Evolutionary conservation across 1,140 invertebrate genomes (phyloP).

Genomic region (Temnothorax nylanderi): DNA sequence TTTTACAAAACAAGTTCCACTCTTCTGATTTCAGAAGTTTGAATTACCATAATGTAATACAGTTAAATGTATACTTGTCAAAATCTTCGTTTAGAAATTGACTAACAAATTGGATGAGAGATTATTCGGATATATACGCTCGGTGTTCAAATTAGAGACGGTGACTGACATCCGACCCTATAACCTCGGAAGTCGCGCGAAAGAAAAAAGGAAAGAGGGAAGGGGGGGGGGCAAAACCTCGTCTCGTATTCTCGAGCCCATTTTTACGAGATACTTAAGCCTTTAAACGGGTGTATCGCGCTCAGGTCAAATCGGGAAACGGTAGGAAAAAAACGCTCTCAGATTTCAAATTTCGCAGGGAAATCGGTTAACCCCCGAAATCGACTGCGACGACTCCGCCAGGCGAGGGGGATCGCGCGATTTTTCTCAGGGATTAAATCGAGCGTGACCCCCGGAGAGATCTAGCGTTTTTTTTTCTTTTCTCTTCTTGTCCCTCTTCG

Average conservation of each 20-base stretch:
- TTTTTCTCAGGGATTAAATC: conserved; percentile 86
- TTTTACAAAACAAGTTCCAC: neutral
- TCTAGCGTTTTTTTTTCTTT: conserved; percentile 43
- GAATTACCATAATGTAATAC: neutral
- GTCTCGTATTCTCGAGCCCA: conserved; percentile 63
- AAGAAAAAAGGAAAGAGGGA: neutral
- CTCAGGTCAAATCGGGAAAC: conserved; percentile 54
- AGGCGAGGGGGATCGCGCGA: conserved; percentile 59
- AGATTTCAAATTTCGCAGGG: conserved; percentile 82
- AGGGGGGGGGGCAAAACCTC: neutral
- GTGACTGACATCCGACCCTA: conserved; percentile 69
- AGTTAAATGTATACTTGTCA: neutral
- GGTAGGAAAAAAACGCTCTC: conserved; percentile 70
- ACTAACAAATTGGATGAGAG: conserved; percentile 15
- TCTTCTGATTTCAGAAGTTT: neutral
- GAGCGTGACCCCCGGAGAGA: conserved; percentile 78
- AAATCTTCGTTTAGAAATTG: neutral
- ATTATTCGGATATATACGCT: conserved; percentile 11
- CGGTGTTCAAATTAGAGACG: conserved; percentile 51
- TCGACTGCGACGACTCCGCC: conserved; percentile 62
- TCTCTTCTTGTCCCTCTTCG: conserved; percentile 29
- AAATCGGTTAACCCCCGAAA: conserved; percentile 84
- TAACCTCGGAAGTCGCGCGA: conserved; percentile 62
- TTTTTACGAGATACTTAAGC: conserved; percentile 85
- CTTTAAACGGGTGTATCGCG: conserved; percentile 81